Conservation (phyloP, 2,888 invertebrate genomes). For the Pachycephus smyrnensis region DNA sequence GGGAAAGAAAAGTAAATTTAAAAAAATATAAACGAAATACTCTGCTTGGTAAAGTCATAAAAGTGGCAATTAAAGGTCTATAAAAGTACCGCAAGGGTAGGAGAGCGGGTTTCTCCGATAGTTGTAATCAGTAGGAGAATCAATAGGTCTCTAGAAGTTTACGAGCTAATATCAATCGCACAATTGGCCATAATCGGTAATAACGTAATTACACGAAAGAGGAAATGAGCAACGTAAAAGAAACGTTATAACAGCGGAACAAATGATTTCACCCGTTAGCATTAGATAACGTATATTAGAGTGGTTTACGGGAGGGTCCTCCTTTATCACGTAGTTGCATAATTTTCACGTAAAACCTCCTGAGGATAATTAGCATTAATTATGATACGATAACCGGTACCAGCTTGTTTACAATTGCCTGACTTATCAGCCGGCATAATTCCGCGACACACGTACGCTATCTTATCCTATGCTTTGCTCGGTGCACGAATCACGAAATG, state of each 20-base stretch:
- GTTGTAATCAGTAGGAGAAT: neutral
- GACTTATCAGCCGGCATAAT: slow-evolving; percentile 42
- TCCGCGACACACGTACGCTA: slow-evolving; percentile 43
- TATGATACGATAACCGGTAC: slow-evolving; percentile 46
- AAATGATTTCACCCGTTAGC: neutral
- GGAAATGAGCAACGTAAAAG: neutral
- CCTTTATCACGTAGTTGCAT: slow-evolving; percentile 38
- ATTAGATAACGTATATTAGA: neutral
- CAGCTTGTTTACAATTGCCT: slow-evolving; percentile 53
- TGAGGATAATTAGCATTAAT: slow-evolving; percentile 57
- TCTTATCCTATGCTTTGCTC: slow-evolving; percentile 38
- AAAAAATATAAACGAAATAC: neutral
- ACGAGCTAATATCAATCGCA: slow-evolving; percentile 2
- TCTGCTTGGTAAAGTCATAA: neutral
- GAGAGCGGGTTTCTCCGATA: neutral
- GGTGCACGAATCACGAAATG: slow-evolving; percentile 12
- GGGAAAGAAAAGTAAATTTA: neutral
- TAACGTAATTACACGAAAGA: neutral
- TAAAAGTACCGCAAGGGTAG: neutral
- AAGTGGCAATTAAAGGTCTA: neutral
- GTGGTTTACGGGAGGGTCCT: neutral
- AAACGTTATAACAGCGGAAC: neutral
- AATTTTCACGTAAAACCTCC: slow-evolving; percentile 48
- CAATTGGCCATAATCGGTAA: neutral
- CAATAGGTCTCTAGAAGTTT: neutral